Percentiles rank a stretch among this genome's conserved stretches.
These are phyloP conservation scores for Pterocles gutturalis DNA, from an alignment of 2,113 vertebrate species.

Conservation along the genomic window DNA sequence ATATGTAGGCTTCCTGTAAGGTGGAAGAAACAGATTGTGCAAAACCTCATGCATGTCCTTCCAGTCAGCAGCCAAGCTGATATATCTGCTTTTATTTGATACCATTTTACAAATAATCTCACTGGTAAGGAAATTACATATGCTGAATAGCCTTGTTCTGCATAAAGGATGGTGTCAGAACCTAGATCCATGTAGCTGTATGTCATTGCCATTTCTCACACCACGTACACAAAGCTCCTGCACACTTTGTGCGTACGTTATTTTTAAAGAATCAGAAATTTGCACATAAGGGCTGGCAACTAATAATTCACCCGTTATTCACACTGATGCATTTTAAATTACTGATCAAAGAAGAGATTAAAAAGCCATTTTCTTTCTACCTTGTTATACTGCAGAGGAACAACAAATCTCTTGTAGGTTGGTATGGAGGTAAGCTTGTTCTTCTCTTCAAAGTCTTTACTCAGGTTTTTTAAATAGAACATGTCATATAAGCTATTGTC, in stretches of 20 bases:
- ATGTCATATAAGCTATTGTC: conserved; percentile 88
- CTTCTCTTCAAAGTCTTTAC: conserved; percentile 30
- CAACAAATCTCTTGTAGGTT: conserved; percentile 83
- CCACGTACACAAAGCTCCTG: neutral
- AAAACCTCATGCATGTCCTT: neutral
- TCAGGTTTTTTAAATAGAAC: conserved; percentile 89
- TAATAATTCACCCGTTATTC: neutral
- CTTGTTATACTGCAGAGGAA: conserved; percentile 84
- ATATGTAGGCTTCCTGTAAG: neutral
- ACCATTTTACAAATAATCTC: neutral
- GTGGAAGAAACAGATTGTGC: neutral
- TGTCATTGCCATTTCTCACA: neutral
- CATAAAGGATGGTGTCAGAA: neutral
- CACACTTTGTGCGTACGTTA: neutral
- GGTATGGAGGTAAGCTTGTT: conserved; percentile 67
- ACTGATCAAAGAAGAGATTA: neutral
- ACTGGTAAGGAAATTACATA: neutral
- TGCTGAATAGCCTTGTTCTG: neutral
- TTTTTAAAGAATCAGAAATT: neutral
- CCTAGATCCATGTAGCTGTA: neutral
- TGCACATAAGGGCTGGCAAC: neutral
- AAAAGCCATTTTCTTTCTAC: conserved; percentile 64
- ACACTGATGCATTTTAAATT: neutral
- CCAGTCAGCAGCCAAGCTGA: neutral
- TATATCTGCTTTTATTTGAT: neutral